Evolutionary conservation across 1,140 invertebrate genomes (phyloP).

Genomic region (Penaeus indicus): DNA sequence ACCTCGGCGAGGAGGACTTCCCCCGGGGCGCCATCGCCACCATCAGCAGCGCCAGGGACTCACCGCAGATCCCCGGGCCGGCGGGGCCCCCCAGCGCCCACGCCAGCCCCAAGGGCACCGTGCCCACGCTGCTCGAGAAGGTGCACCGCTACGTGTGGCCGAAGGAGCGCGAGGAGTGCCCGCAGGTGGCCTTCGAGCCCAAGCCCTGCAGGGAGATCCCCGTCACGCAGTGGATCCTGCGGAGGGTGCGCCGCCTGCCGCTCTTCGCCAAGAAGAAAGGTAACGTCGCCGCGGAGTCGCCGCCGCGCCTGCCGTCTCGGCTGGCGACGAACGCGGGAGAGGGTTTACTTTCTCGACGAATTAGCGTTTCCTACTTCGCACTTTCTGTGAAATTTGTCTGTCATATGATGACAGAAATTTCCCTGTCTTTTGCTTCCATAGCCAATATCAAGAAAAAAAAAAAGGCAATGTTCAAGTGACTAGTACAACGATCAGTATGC

Average conservation of each 20-base stretch:
- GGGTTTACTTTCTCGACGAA: too few species aligned
- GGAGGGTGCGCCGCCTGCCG: constrained; percentile 47
- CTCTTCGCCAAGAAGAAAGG: constrained; percentile 62
- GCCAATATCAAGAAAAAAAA: too few species aligned
- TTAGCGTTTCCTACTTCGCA: too few species aligned
- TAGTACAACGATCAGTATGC: too few species aligned
- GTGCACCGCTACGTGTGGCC: constrained; percentile 61
- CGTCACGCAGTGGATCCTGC: constrained; percentile 55
- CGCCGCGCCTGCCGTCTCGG: too few species aligned
- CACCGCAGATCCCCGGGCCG: not conserved
- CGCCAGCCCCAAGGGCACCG: constrained; percentile 22
- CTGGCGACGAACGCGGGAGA: too few species aligned
- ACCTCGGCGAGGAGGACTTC: constrained; percentile 23
- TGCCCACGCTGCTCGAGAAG: constrained; percentile 59
- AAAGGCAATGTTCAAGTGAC: too few species aligned
- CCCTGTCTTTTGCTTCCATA: too few species aligned
- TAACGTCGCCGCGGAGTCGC: constrained; percentile 1
- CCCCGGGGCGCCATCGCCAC: constrained; percentile 42
- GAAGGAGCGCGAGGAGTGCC: constrained; percentile 42
- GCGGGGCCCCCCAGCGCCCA: not conserved
- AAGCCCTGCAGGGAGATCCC: constrained; percentile 54
- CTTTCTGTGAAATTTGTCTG: too few species aligned
- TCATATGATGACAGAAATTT: too few species aligned
- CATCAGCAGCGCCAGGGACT: constrained; percentile 48
- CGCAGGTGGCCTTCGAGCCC: constrained; percentile 54